Evolutionary conservation across 92 coral and sea anemone genomes (phyloP).

Genomic region (Palythoa heliodiscus): DNA sequence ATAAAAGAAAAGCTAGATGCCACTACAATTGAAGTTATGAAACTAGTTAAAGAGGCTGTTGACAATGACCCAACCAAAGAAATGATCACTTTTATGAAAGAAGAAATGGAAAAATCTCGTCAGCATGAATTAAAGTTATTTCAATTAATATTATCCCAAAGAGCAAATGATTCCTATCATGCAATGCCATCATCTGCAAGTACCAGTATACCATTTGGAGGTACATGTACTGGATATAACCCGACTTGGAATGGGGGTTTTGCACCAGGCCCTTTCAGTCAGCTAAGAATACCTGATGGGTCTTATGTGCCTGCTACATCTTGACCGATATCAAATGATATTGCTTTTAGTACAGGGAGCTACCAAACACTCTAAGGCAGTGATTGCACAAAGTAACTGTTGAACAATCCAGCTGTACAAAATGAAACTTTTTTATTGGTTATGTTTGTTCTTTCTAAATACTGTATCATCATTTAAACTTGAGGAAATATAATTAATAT

Average conservation of each 20-base stretch:
- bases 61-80: conserved; percentile 53
- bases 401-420: not conserved
- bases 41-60: conserved; percentile 46
- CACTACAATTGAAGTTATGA: conserved; percentile 46
- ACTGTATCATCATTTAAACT: conserved; percentile 7
- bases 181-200: conserved; percentile 35
- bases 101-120: conserved; percentile 50
- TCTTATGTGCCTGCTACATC: conserved; percentile 34
- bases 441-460: conserved; percentile 6
- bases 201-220: not conserved
- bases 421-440: conserved; percentile 2
- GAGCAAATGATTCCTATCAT: conserved; percentile 39
- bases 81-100: conserved; percentile 45
- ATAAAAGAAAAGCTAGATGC: conserved; percentile 33
- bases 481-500: not conserved
- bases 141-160: conserved; percentile 46
- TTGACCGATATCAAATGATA: conserved; percentile 29
- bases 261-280: conserved; percentile 24
- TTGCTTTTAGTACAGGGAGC: conserved; percentile 44
- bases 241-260: conserved; percentile 3
- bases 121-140: conserved; percentile 48
- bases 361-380: conserved; percentile 42
- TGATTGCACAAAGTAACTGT: conserved; percentile 21
- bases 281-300: conserved; percentile 39
- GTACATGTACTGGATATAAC: not conserved